These are phyloP conservation scores for Lamellibrachia satsuma DNA, from an alignment of 2,888 invertebrate genomes.

Conservation along the genomic window DNA sequence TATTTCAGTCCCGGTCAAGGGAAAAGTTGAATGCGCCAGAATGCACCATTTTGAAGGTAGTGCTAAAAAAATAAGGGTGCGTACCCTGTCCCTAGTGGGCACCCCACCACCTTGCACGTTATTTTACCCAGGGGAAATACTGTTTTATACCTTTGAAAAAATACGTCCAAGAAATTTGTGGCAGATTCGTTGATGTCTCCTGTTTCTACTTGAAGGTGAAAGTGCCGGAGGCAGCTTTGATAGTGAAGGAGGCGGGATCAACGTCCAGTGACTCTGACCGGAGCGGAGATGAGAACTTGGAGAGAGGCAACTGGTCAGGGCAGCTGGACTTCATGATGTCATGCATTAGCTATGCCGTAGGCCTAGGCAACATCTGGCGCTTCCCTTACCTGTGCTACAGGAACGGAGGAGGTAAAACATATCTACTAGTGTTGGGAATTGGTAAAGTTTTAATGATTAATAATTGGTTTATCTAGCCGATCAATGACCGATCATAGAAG, in stretches of 20 bases:
- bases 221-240: background rate
- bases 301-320: conserved; percentile 34
- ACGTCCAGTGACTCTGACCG: background rate
- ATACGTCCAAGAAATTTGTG: no score
- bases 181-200: background rate
- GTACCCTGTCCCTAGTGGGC: no score
- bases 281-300: conserved; percentile 18
- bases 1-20: no score
- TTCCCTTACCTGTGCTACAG: conserved; percentile 42
- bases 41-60: no score
- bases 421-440: background rate
- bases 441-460: background rate
- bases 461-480: background rate
- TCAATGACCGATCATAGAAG: background rate
- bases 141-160: no score
- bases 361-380: conserved; percentile 41
- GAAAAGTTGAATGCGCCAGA: no score
- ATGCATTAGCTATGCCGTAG: conserved; percentile 41
- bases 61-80: no score
- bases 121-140: no score
- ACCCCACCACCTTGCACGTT: no score
- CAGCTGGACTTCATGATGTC: conserved; percentile 41
- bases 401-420: conserved; percentile 40
- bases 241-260: background rate
- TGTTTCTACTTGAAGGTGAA: background rate